phyloP scores from a whole-genome alignment of 2,797 vertebrate genomes.

The Knipowitschia caucasica region DNA sequence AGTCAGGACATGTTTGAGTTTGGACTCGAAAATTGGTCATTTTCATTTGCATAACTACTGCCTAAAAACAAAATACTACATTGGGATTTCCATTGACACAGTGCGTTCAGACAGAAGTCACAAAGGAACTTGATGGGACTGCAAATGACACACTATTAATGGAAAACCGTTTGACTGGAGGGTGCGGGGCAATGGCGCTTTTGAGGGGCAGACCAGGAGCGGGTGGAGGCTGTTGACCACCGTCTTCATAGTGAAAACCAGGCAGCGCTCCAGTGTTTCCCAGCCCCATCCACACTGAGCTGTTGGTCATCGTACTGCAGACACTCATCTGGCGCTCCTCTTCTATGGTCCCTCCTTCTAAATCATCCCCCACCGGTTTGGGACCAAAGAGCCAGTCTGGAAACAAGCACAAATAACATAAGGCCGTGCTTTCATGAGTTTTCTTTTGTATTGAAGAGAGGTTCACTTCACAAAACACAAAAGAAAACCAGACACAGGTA shows the following conservation, averaged over 20 bases:
- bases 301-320: conserved; percentile 27
- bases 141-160: conserved; percentile 52
- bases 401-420: neutral
- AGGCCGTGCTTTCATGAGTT: neutral
- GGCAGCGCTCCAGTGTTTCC: conserved; percentile 43
- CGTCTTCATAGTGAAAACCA: conserved; percentile 27
- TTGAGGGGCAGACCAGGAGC: conserved; percentile 31
- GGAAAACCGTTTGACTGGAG: conserved; percentile 45
- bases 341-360: conserved; percentile 39
- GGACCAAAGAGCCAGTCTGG: conserved; percentile 71
- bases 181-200: conserved; percentile 28
- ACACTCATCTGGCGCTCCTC: conserved; percentile 31
- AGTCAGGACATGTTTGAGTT: conserved; percentile 3
- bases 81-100: conserved; percentile 6
- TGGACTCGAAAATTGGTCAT: conserved; percentile 14
- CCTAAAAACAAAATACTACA: conserved; percentile 15
- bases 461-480: conserved; percentile 20
- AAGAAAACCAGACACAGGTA: conserved; percentile 18
- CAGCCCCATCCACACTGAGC: conserved; percentile 37
- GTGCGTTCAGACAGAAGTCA: conserved; percentile 52
- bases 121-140: conserved; percentile 39
- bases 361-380: conserved; percentile 53
- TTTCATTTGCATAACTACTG: conserved; percentile 25
- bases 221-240: neutral
- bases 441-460: neutral